Conservation (phyloP, 2,797 vertebrate genomes). For the Malurus leucopterus region DNA sequence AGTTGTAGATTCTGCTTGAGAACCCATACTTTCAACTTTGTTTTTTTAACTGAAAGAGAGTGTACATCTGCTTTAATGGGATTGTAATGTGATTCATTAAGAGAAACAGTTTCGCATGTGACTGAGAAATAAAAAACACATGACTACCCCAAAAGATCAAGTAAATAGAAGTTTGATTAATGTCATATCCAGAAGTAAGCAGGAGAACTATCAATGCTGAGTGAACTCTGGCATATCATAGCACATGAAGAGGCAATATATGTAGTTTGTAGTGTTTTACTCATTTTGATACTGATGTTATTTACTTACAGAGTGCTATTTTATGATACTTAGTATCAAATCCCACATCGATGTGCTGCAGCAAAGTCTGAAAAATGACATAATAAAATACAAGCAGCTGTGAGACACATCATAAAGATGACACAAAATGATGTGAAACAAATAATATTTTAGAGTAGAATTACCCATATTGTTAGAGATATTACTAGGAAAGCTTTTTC, state of each 20-base stretch:
- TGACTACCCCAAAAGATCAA: background rate
- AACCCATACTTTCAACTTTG: background rate
- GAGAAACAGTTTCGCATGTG: background rate
- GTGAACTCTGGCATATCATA: background rate
- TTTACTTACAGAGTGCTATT: slow-evolving; percentile 7
- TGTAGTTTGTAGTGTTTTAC: background rate
- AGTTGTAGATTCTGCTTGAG: background rate
- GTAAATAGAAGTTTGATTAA: background rate
- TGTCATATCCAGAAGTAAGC: background rate
- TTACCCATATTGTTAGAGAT: background rate
- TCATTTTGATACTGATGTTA: background rate
- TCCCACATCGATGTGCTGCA: background rate
- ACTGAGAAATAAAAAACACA: background rate
- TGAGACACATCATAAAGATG: background rate
- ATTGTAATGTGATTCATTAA: background rate
- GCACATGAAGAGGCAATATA: background rate
- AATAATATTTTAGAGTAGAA: background rate
- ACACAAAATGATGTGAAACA: background rate
- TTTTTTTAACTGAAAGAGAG: background rate
- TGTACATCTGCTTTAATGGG: background rate
- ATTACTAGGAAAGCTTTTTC: background rate
- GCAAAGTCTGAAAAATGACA: background rate
- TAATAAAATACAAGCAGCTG: background rate
- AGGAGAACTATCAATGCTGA: background rate
- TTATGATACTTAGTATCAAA: background rate